Evolutionary conservation across 2,797 vertebrate species (phyloP).

Genomic region (Molossus molossus): DNA sequence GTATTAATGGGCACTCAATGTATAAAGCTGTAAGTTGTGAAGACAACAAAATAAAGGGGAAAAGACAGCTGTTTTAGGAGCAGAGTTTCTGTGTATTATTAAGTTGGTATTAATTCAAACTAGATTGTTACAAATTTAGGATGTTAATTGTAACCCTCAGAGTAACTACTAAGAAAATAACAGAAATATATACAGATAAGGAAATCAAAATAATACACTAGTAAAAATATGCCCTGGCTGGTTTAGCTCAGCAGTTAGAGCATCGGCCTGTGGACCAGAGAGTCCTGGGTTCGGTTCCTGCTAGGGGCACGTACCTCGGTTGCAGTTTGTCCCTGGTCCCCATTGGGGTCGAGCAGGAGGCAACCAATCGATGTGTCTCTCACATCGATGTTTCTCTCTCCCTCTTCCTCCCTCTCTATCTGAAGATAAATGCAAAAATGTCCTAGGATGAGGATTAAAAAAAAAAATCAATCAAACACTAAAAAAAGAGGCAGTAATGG

Average conservation of each 20-base stretch:
- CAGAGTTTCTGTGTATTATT: not conserved
- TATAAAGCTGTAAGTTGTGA: not conserved
- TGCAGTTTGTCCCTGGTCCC: no score
- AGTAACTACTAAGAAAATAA: not conserved
- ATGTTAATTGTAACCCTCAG: not conserved
- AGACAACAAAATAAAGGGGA: not conserved
- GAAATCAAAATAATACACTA: not conserved
- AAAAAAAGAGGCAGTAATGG: not conserved
- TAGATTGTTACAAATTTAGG: slow-evolving; percentile 6
- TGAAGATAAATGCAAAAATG: no score
- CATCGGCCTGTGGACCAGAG: no score
- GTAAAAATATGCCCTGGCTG: not conserved
- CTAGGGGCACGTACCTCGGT: no score
- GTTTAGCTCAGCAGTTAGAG: no score
- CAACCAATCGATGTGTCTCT: no score
- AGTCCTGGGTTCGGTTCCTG: no score
- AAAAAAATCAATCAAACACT: not conserved
- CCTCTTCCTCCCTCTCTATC: no score
- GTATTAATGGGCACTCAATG: not conserved
- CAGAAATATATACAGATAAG: not conserved
- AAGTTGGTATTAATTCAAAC: slow-evolving; percentile 4
- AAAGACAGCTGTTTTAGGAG: not conserved
- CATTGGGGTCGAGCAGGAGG: no score
- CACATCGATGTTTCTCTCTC: no score
- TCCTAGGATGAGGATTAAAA: no score